phyloP scores from a whole-genome alignment of 2,888 invertebrate genomes.

The Himalopsyche japonica region DNA sequence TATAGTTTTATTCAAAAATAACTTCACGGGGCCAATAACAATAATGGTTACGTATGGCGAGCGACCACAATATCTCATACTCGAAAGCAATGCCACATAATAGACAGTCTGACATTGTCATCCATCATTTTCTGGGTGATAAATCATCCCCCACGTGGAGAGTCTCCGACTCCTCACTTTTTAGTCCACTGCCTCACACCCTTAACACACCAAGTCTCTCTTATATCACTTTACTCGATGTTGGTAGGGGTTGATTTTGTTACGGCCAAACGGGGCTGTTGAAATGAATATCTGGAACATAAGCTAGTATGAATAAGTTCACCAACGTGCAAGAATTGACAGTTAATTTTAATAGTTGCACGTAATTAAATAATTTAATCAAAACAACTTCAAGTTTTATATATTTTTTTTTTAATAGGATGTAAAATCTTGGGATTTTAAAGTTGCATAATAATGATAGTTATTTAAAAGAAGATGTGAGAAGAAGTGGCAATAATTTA shows the following conservation, averaged over 20 bases:
- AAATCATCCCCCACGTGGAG: constrained; percentile 36
- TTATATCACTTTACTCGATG: not conserved
- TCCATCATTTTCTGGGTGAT: constrained; percentile 34
- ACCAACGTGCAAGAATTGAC: too few species aligned
- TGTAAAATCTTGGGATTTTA: too few species aligned
- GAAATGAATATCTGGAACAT: not conserved
- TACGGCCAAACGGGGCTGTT: too few species aligned
- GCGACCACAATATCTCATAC: constrained; percentile 1
- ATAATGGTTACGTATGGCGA: not conserved
- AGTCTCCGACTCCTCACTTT: constrained; percentile 25
- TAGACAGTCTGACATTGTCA: constrained; percentile 36
- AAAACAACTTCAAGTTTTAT: too few species aligned
- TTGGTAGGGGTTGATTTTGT: not conserved
- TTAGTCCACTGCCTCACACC: constrained; percentile 16
- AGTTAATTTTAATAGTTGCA: too few species aligned
- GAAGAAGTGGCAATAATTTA: too few species aligned
- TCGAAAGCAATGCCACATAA: constrained; percentile 22
- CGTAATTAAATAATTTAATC: too few species aligned
- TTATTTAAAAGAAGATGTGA: too few species aligned
- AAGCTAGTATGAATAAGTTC: too few species aligned
- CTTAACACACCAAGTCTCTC: constrained; percentile 14
- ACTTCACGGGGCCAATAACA: not conserved
- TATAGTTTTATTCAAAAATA: not conserved
- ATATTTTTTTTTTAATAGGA: too few species aligned
- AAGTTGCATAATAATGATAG: too few species aligned